These are phyloP conservation scores for Poecilus cupreus DNA, from an alignment of 2,888 invertebrate genomes.

Conservation along the genomic window DNA sequence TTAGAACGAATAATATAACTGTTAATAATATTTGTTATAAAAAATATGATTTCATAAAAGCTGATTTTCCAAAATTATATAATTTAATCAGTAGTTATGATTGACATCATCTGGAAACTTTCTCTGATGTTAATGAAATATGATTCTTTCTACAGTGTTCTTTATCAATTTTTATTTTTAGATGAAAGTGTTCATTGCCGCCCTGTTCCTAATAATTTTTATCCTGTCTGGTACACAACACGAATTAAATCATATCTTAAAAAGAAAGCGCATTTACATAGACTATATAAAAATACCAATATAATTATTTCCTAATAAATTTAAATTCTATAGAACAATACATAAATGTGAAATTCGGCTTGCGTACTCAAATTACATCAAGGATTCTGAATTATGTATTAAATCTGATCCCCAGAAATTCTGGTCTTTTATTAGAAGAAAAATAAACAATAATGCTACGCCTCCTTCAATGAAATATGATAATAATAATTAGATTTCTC, in stretches of 20 bases:
- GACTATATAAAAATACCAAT: background rate
- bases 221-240: background rate
- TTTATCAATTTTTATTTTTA: background rate
- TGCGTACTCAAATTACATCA: background rate
- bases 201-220: background rate
- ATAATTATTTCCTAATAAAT: background rate
- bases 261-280: background rate
- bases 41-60: constrained; percentile 16
- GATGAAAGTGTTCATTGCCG: background rate
- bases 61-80: background rate
- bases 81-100: background rate
- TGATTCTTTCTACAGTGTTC: background rate
- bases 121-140: background rate
- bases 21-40: too few species aligned
- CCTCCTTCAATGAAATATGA: too few species aligned
- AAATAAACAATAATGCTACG: too few species aligned
- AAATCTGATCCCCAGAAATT: background rate
- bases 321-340: background rate
- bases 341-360: background rate
- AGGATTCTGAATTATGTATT: background rate
- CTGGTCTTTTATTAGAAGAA: background rate
- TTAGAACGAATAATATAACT: too few species aligned
- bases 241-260: background rate
- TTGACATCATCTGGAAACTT: background rate
- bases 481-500: too few species aligned